phyloP scores from a whole-genome alignment of 2,888 invertebrate genomes.

The Teleiodes luculella region DNA sequence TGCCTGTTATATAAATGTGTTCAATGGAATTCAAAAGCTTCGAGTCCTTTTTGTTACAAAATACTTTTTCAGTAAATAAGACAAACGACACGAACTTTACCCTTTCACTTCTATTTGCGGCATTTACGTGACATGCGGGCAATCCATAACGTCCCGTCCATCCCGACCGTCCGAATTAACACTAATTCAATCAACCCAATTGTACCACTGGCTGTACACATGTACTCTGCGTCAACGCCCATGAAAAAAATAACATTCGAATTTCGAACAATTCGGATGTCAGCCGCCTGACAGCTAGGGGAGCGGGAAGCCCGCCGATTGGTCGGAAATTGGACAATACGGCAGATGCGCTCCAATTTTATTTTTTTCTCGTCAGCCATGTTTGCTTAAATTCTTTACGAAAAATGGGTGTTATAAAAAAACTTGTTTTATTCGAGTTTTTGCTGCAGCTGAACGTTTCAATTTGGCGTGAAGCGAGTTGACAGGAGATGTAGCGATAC shows the following conservation, averaged over 20 bases:
- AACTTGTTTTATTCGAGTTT: conserved; percentile 14
- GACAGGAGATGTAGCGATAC: conserved; percentile 47
- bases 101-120: neutral
- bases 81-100: conserved; percentile 35
- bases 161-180: conserved; percentile 51
- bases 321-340: conserved; percentile 72
- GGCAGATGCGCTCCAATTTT: conserved; percentile 65
- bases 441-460: conserved; percentile 55
- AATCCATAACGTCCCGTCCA: conserved; percentile 56
- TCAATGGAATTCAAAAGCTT: too few species aligned
- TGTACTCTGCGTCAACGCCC: conserved; percentile 62
- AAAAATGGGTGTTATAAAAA: conserved; percentile 46
- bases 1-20: too few species aligned
- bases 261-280: conserved; percentile 57
- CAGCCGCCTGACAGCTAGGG: conserved; percentile 74
- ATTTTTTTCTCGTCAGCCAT: conserved; percentile 58
- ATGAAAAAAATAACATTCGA: conserved; percentile 60
- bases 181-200: conserved; percentile 76
- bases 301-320: conserved; percentile 64
- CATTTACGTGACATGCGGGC: conserved; percentile 46
- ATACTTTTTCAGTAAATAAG: neutral
- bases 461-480: conserved; percentile 54
- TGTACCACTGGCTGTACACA: conserved; percentile 61
- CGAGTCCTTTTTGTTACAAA: too few species aligned
- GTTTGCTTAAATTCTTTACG: conserved; percentile 67